Conservation (phyloP, 2,113 vertebrate species). For the Dromiciops gliroides region DNA sequence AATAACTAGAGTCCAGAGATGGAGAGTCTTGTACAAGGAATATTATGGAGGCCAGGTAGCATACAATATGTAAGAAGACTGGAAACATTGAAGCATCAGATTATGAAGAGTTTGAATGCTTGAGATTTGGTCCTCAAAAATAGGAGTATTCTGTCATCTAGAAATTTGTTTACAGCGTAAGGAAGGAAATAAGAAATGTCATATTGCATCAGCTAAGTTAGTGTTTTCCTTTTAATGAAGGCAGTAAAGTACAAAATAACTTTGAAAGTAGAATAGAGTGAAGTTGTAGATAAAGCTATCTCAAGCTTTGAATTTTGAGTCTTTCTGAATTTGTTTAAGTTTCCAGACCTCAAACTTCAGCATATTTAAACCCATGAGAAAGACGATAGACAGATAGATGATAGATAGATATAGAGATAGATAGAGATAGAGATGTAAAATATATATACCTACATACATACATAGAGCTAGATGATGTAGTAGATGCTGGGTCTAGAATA, state of each 20-base stretch:
- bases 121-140: not conserved
- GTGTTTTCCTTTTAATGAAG: not conserved
- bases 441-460: not conserved
- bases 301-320: not conserved
- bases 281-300: not conserved
- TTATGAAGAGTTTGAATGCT: not conserved
- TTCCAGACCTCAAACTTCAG: not conserved
- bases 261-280: not conserved
- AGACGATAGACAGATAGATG: too few species aligned
- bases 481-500: not conserved
- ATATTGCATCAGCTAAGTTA: not conserved
- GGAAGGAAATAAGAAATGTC: not conserved
- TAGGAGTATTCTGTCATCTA: not conserved
- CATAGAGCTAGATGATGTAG: not conserved
- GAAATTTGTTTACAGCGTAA: not conserved
- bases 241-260: not conserved
- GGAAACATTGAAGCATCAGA: accelerated
- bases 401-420: too few species aligned
- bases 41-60: not conserved
- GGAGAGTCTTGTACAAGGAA: not conserved
- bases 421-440: too few species aligned
- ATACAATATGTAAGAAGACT: not conserved
- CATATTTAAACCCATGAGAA: too few species aligned
- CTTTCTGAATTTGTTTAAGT: not conserved
- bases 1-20: not conserved